Base-by-base conservation (phyloP, 2,113 vertebrate species). In the Ophiodon elongatus region DNA sequence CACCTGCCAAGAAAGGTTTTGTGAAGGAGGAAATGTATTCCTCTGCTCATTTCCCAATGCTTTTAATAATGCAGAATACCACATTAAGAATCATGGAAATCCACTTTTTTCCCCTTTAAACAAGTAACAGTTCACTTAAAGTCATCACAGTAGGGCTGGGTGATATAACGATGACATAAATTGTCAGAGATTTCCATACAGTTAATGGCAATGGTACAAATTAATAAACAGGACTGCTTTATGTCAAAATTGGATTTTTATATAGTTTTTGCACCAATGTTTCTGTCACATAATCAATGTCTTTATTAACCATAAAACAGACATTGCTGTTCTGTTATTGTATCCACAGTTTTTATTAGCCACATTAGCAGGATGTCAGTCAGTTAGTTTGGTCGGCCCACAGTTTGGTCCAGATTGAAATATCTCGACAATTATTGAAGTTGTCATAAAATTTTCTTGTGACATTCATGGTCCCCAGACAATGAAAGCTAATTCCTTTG, bases 1-100 rank as follows among this genome's bases (percentile, higher is more conserved):
- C 54, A 76, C 82, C 84, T 88, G 84, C 84, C 85, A 82, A 50
- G 69, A 78, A 77, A 41, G 82, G 57, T 69, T 89, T 75, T 83
- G 75, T 65, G 69, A 72, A 76, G 67, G 73, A 73, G 79, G 79
- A 83, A 81, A 86, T 75, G 23, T 66, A 83, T 54, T 80, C 70
- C 25, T 37, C 75, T 54, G 11, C 81, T 91, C 86, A 77, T 86
- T 91, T 92, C 82, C 77, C 80, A 23, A 23, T 8, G 50, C 76
- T 59, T 82, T 92, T 76, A 92, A 93, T 90, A 85, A 93, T 92
- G 91, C 79, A 92, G 66, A 37, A 74, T 81, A 4, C 33, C 71
- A 82, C 60, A 84, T 80, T 80, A 78, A 74, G 43, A 89, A 74
- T 85, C 66, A 57, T 88, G 71, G 59, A 81, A 85, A 4, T 60